These are phyloP conservation scores for Ophthalmolycus amberensis DNA, from an alignment of 2,113 vertebrate species.

Conservation along the genomic window DNA sequence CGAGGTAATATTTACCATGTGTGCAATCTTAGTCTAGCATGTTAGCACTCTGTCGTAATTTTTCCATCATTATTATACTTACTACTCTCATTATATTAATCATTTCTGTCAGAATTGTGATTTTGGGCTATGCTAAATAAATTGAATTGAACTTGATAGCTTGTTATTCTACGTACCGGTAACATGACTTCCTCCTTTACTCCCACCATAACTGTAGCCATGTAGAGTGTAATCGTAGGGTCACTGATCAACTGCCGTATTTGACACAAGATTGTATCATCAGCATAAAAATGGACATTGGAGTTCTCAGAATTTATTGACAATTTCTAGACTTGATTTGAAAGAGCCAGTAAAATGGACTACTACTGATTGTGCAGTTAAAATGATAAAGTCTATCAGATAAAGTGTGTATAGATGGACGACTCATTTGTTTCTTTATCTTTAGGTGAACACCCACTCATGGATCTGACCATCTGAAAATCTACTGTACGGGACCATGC, in stretches of 20 bases:
- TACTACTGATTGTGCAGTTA: background rate
- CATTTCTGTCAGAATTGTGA: too few species aligned
- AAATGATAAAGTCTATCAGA: background rate
- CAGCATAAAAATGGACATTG: background rate
- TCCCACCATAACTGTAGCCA: too few species aligned
- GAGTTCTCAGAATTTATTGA: background rate
- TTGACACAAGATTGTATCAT: background rate
- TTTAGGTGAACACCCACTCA: slow-evolving; percentile 41
- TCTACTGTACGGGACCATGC: background rate
- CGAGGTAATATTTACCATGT: background rate
- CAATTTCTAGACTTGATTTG: background rate
- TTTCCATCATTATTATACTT: too few species aligned
- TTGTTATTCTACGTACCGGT: too few species aligned
- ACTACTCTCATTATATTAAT: too few species aligned
- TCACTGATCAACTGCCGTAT: too few species aligned
- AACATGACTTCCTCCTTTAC: too few species aligned
- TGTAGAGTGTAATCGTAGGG: too few species aligned
- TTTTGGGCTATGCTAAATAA: too few species aligned
- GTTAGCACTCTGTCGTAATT: background rate
- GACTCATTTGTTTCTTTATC: slow-evolving; percentile 45
- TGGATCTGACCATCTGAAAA: slow-evolving; percentile 10
- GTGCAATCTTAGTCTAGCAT: background rate
- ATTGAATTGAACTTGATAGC: too few species aligned
- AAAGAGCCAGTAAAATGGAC: background rate
- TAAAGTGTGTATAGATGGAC: background rate